Evolutionary conservation across 2,888 invertebrate genomes (phyloP), one percentile per base, ranked within the genome.

Genomic region (Lordiphosa andalusiaca): DNA sequence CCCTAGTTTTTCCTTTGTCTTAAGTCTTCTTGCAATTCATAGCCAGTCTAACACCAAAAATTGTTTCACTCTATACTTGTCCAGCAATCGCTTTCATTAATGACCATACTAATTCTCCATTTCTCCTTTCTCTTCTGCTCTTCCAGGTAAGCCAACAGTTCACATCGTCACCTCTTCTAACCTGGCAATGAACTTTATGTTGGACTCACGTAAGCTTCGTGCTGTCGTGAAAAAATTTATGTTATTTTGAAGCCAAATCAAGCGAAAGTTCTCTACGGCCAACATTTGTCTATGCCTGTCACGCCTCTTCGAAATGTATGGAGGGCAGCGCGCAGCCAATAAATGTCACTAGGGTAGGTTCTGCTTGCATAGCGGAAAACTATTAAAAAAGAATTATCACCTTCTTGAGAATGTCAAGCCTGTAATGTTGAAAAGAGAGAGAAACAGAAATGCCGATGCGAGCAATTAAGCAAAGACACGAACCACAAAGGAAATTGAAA

Each of bases 351-450:
- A 82, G 85, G 30, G 30, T 1, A 30, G 3, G 30, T 30, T 30
- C 58, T 68, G 70, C 64, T 53, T 66, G 35, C 75, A 83, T 82
- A 73, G 80, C 83, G 83, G 85, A 73, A 84, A 81, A 83, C 81
- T 84, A 84, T 81, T 82, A 81, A 81, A 73, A 78, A 66, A 83
- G 83, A 84, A 81, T 81, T 81, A 81, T 81, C 83, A 84, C 81
- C 72, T 64, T 60, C 51, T 67, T 44, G 59, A 59, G 52, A 65
- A 61, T 50, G 61, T 60, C 61, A 44, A 49, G 41, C 38, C 21
- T 3, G n/a, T n/a, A 25, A 25, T 25, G 25, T 7, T 35, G 37
- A 42, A 37, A 41, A 13, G 35, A 3, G 35, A 3, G 16, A 23
- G n/a, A 6, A 9, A 35, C 30, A 37, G 6, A 2, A 54, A 50